Percentiles rank a stretch among this genome's conserved stretches.
Conservation (phyloP, 2,888 invertebrate genomes). For the Linhomoeus sp. region DNA sequence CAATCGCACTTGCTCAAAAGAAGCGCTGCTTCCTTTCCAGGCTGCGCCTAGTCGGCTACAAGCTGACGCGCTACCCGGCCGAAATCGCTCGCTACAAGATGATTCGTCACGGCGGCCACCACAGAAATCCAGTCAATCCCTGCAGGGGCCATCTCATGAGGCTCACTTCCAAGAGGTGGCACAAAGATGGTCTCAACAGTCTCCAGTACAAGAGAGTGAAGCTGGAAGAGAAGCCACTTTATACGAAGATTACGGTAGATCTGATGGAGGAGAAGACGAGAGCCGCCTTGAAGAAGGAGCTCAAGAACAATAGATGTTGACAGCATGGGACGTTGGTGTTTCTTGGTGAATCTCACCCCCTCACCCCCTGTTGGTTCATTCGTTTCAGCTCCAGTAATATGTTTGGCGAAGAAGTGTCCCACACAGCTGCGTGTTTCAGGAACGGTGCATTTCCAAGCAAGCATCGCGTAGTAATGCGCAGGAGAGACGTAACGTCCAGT, state of each 20-base stretch:
- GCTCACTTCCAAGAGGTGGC: conserved; percentile 29
- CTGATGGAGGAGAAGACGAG: conserved; percentile 3
- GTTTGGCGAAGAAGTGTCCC: no score
- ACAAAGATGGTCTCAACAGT: conserved; percentile 31
- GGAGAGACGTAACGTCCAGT: no score
- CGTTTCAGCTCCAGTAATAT: no score
- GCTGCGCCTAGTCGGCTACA: conserved; percentile 41
- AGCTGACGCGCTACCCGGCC: conserved; percentile 74
- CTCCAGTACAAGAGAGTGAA: conserved; percentile 25
- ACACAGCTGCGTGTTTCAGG: no score
- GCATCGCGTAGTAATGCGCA: no score
- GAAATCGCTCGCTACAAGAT: conserved; percentile 85
- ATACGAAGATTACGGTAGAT: conserved; percentile 6
- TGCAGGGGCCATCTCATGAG: conserved; percentile 28
- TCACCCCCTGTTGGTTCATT: no score
- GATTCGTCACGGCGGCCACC: conserved; percentile 72
- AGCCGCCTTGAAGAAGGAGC: not conserved
- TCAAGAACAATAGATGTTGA: no score
- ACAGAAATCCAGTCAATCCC: conserved; percentile 46
- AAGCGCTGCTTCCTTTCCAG: no score
- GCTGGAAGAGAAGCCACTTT: conserved; percentile 2
- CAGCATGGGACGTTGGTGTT: no score
- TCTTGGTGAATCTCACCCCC: no score
- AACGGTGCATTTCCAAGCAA: no score
- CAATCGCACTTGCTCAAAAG: no score